Evolutionary conservation across 2,797 vertebrate genomes (phyloP).

Genomic region (Pelochelys cantorii): DNA sequence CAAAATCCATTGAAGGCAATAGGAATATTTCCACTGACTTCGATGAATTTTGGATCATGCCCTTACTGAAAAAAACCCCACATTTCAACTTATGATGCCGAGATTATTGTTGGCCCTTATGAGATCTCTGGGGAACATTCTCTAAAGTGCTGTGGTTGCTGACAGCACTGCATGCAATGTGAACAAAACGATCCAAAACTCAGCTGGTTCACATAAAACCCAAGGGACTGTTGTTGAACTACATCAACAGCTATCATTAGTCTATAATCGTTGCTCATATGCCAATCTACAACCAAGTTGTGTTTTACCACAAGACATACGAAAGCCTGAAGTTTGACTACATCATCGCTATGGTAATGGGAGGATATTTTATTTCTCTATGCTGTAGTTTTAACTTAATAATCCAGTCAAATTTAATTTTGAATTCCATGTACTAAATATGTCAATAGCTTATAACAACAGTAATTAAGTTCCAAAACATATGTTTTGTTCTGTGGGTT

Average conservation of each 20-base stretch:
- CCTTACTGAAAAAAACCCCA: background rate
- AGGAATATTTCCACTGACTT: background rate
- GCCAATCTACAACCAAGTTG: background rate
- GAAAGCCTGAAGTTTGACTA: background rate
- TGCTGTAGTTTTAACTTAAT: background rate
- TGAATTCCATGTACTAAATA: slow-evolving; percentile 26
- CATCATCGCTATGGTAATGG: background rate
- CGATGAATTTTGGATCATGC: background rate
- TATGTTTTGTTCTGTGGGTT: slow-evolving; percentile 20
- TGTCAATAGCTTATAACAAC: background rate
- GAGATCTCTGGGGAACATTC: background rate
- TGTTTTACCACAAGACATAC: background rate
- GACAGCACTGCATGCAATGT: background rate
- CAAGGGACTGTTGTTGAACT: fast-evolving
- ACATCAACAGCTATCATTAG: background rate
- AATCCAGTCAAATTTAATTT: slow-evolving; percentile 9
- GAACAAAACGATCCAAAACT: background rate
- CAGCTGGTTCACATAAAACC: background rate
- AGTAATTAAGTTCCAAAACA: slow-evolving; percentile 39
- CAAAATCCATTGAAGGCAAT: background rate
- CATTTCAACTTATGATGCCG: background rate
- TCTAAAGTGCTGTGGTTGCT: background rate
- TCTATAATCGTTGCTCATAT: background rate
- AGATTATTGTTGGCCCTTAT: background rate
- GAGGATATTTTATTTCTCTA: background rate